These are phyloP conservation scores for Plectrocnemia conspersa DNA, from an alignment of 1,140 invertebrate genomes.

Conservation along the genomic window DNA sequence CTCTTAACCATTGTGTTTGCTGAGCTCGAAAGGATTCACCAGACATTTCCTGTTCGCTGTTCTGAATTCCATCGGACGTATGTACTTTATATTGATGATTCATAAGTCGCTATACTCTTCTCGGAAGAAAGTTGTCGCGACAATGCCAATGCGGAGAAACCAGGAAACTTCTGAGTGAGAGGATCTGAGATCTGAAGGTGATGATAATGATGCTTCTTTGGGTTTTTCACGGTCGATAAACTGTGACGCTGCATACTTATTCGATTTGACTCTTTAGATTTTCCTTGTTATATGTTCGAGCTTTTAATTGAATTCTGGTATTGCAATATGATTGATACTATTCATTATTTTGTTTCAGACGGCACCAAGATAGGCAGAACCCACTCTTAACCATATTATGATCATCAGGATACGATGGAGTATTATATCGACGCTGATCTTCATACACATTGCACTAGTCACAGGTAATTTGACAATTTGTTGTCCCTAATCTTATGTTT, in stretches of 20 bases:
- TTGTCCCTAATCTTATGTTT: no score
- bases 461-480: no score
- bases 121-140: background rate
- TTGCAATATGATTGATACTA: no score
- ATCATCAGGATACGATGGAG: slow-evolving; percentile 34
- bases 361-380: slow-evolving; percentile 19
- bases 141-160: background rate
- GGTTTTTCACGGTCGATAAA: slow-evolving; percentile 4
- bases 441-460: slow-evolving; percentile 21
- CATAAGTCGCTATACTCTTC: background rate
- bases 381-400: slow-evolving; percentile 23
- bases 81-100: background rate
- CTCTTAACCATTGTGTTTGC: background rate
- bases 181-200: background rate
- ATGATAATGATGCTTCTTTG: background rate
- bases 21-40: background rate
- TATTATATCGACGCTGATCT: slow-evolving; percentile 12
- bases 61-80: slow-evolving; percentile 12
- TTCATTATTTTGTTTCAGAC: slow-evolving; percentile 28
- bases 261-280: no score
- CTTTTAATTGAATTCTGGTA: slow-evolving; percentile 3
- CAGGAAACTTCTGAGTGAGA: background rate
- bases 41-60: slow-evolving; percentile 12
- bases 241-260: no score
- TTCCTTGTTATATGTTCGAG: no score